Base-by-base conservation (phyloP, 2,888 invertebrate species). In the Sesia bembeciformis region DNA sequence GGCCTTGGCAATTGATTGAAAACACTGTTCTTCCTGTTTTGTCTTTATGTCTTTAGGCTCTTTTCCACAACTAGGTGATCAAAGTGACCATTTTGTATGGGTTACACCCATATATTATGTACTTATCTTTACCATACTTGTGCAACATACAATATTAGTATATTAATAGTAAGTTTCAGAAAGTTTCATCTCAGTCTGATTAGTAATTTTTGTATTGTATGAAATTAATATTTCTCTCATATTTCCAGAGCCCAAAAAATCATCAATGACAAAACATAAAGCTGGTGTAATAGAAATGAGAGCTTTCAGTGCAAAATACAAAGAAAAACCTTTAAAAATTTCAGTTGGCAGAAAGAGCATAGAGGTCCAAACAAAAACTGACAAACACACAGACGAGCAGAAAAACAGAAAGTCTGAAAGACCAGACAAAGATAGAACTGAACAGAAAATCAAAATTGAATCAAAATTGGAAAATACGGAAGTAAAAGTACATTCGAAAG, bases 201-300 rank as follows among this genome's bases (percentile, higher is more conserved):
- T 23, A 23, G 23, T 23, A 23, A 23, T 23, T 23, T 23, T 23
- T 23, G 1, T 23, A 23, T 23, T 23, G 23, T 23, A 23, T 23
- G 1, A 23, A 23, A 23, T 23, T 23, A 23, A 23, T 23, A 23
- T 23, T 23, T 23, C 23, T 23, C 23, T 23, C 23, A 23, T 23
- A 23, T 23, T 23, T 23, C 23, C 79, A 88, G 87, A 84, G 58
- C 54, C 78, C 5, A 85, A 81, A 60, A 83, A 79, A 53, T 61
- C 85, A 0, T 68, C 73, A 6, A 43, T 63, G 4, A 67, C 52
- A 3, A 87, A 88, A 64, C 87, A 83, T 59, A 88, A 89, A 60
- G 74, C 68, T 1, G 90, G 89, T 3, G 89, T 90, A 3, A 90
- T 90, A 52, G 90, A 90, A 59, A 90, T 90, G 90, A 67, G 90